Evolutionary conservation across 2,888 invertebrate genomes (phyloP).

Genomic region (Acanthosepion pharaonis): DNA sequence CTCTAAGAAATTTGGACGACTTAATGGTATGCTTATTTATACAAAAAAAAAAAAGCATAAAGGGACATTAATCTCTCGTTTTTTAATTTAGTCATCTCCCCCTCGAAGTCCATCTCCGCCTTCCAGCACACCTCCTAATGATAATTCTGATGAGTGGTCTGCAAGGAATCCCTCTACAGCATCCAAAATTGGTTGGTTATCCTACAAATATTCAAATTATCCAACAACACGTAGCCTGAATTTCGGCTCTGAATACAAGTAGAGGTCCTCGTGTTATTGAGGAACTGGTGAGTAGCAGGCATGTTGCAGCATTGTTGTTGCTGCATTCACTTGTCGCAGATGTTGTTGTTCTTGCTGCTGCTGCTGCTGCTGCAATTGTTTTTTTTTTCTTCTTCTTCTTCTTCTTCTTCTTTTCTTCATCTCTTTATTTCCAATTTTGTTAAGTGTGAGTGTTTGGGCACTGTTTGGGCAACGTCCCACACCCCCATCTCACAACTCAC

Average conservation of each 20-base stretch:
- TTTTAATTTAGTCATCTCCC: slow-evolving; percentile 37
- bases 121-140: not conserved
- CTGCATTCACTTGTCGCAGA: slow-evolving; percentile 6
- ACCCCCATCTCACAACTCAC: not conserved
- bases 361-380: not conserved
- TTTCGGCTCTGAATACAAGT: slow-evolving; percentile 45
- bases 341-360: not conserved
- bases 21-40: not conserved
- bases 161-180: slow-evolving; percentile 43
- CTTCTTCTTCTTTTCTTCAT: not conserved
- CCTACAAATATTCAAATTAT: slow-evolving; percentile 43
- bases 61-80: slow-evolving; percentile 8
- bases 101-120: slow-evolving; percentile 25
- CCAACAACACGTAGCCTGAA: slow-evolving; percentile 36
- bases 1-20: not conserved
- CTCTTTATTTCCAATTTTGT: not conserved
- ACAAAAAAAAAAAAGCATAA: not conserved
- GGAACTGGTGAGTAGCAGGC: slow-evolving; percentile 33
- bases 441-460: not conserved
- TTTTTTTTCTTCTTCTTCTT: not conserved
- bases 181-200: slow-evolving; percentile 45
- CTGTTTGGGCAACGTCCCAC: not conserved
- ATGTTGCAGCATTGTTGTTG: not conserved
- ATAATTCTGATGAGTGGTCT: slow-evolving; percentile 34
- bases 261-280: not conserved